These are phyloP conservation scores for Anastatus disparis DNA, from an alignment of 1,140 invertebrate genomes.

Conservation along the genomic window DNA sequence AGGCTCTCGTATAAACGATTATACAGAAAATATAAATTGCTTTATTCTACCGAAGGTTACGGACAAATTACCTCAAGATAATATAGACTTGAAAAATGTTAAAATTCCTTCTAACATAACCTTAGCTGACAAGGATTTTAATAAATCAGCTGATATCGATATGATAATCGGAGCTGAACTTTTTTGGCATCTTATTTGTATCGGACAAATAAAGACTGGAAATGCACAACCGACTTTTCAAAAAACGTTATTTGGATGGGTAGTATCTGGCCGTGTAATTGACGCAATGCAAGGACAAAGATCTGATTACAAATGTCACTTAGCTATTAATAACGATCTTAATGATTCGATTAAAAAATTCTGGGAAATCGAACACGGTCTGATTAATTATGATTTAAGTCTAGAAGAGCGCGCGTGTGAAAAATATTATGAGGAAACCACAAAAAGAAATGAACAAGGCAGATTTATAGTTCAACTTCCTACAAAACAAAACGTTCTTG, in stretches of 20 bases:
- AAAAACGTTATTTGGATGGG: conserved; percentile 13
- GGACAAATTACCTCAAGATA: too few relatives aligned
- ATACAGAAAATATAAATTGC: too few relatives aligned
- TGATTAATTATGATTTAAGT: background rate
- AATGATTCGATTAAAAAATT: background rate
- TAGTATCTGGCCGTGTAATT: conserved; percentile 9
- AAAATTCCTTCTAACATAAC: conserved; percentile 8
- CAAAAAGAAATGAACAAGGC: background rate
- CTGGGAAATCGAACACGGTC: background rate
- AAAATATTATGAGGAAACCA: background rate
- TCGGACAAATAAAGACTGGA: conserved; percentile 10
- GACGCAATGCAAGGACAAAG: too few relatives aligned
- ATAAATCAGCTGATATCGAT: background rate
- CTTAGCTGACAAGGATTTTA: conserved; percentile 24
- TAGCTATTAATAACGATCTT: too few relatives aligned
- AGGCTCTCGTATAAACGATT: too few relatives aligned
- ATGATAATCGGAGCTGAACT: conserved; percentile 13
- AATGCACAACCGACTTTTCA: background rate
- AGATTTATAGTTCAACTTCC: too few relatives aligned
- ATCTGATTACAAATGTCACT: too few relatives aligned
- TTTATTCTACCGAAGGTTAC: too few relatives aligned
- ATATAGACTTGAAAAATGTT: too few relatives aligned
- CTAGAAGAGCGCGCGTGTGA: background rate
- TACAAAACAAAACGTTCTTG: background rate
- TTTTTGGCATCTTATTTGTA: conserved; percentile 15